Conservation (phyloP, 35 echinoderm and acorn worm genomes). For the Eucidaris tribuloides region DNA sequence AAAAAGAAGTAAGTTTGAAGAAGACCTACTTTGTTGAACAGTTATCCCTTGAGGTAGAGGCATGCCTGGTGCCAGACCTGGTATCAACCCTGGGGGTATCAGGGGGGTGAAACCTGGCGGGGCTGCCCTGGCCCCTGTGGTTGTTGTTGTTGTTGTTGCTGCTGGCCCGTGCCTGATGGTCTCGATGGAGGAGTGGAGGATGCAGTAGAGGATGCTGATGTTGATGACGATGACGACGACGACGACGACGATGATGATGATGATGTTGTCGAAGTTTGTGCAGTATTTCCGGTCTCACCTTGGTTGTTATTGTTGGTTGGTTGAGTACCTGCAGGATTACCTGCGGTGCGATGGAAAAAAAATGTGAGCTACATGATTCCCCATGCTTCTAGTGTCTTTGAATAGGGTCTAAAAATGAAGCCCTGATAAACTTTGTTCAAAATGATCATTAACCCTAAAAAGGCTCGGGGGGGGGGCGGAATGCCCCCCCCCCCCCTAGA, state of each 20-base stretch:
- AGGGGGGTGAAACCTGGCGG: not conserved
- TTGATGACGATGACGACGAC: constrained; percentile 3
- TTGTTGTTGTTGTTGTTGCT: not conserved
- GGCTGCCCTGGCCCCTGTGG: not conserved
- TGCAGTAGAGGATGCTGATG: not conserved
- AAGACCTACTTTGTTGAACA: not conserved
- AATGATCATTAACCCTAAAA: too few relatives aligned
- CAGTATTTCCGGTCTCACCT: not conserved
- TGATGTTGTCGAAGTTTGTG: not conserved
- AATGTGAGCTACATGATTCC: too few relatives aligned
- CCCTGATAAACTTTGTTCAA: too few relatives aligned
- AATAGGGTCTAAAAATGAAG: too few relatives aligned
- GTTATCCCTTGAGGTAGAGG: constrained; percentile 7
- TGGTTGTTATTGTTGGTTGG: constrained; percentile 13
- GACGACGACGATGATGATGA: not conserved
- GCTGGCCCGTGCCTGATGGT: not conserved
- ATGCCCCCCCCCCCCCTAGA: too few relatives aligned
- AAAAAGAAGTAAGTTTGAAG: too few relatives aligned
- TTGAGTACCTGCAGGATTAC: too few relatives aligned
- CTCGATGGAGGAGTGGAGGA: not conserved
- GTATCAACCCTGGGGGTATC: constrained; percentile 15
- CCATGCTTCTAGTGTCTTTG: too few relatives aligned
- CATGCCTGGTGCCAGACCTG: constrained; percentile 14
- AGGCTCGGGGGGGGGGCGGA: too few relatives aligned
- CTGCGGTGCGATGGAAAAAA: too few relatives aligned